Evolutionary conservation across 2,797 vertebrate genomes (phyloP).

Genomic region (Arrhamphus sclerolepis): DNA sequence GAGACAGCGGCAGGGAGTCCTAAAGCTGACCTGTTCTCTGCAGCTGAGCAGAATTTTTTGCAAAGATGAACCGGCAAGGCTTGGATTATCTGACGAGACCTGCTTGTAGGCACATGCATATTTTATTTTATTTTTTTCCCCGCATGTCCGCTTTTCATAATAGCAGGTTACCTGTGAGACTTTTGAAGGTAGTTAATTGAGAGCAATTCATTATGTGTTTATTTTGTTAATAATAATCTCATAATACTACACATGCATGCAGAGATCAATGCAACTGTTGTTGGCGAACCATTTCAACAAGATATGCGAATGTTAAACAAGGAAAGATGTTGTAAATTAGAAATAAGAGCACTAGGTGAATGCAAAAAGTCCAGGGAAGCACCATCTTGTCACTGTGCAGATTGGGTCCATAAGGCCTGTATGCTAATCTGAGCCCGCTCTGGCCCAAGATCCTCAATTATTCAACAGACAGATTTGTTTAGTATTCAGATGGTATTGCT

Average conservation of each 20-base stretch:
- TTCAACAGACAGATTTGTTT: constrained; percentile 84
- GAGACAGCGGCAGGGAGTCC: constrained; percentile 64
- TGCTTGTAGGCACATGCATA: constrained; percentile 16
- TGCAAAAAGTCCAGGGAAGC: constrained; percentile 43
- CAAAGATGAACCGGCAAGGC: constrained; percentile 25
- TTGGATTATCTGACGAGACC: constrained; percentile 24
- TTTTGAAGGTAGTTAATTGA: background rate
- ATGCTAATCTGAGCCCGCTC: constrained; percentile 79
- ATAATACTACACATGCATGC: background rate
- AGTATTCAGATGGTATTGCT: constrained; percentile 81
- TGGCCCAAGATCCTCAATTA: constrained; percentile 80
- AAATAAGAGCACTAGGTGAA: constrained; percentile 24
- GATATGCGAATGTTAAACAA: constrained; percentile 16
- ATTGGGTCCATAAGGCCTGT: constrained; percentile 79
- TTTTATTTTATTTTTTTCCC: constrained; percentile 5
- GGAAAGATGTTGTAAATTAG: constrained; percentile 31
- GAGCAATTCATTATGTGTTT: constrained; percentile 1
- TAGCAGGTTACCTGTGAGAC: constrained; percentile 10
- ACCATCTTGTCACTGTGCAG: constrained; percentile 68
- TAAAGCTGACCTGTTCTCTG: constrained; percentile 49
- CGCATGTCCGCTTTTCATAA: constrained; percentile 18
- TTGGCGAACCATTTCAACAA: constrained; percentile 5
- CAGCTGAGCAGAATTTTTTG: constrained; percentile 41
- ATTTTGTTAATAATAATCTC: constrained; percentile 11
- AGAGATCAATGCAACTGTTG: constrained; percentile 5